These are phyloP conservation scores for Typhlichthys subterraneus DNA, from an alignment of 2,797 vertebrate species.

Conservation along the genomic window DNA sequence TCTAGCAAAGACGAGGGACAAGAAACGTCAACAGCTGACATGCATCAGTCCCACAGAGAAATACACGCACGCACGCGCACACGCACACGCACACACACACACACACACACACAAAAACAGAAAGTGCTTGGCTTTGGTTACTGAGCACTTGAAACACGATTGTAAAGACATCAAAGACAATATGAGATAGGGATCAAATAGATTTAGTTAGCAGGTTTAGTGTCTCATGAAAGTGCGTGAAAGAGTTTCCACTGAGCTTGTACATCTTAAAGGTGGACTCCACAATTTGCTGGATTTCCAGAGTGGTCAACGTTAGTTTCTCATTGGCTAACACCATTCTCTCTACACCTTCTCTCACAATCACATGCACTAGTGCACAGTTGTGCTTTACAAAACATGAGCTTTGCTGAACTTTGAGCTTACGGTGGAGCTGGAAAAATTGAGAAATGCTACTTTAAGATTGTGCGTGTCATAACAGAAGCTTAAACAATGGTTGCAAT, in stretches of 20 bases:
- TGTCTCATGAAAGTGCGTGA: not conserved
- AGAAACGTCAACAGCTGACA: constrained; percentile 47
- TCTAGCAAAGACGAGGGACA: constrained; percentile 27
- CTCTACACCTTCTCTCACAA: no score
- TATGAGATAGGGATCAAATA: constrained; percentile 31
- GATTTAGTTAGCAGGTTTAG: constrained; percentile 11
- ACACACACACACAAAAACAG: constrained; percentile 16
- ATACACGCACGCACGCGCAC: not conserved
- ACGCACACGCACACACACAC: not conserved
- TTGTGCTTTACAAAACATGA: no score
- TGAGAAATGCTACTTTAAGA: no score
- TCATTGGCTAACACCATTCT: not conserved
- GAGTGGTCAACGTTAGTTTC: not conserved
- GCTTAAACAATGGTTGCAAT: constrained; percentile 19
- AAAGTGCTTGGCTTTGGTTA: constrained; percentile 26
- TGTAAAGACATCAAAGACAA: constrained; percentile 39
- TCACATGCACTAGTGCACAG: no score
- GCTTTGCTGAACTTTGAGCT: no score
- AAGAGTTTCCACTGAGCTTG: not conserved
- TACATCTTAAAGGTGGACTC: not conserved
- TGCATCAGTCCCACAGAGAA: constrained; percentile 26
- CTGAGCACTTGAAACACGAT: constrained; percentile 48
- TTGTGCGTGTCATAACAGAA: no score
- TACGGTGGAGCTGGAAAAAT: no score
- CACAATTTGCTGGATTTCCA: not conserved